A percentile compares a stretch with the other conserved stretches of the same genome.
phyloP scores from a whole-genome alignment of 2,888 invertebrate genomes.

The Erebia palarica region DNA sequence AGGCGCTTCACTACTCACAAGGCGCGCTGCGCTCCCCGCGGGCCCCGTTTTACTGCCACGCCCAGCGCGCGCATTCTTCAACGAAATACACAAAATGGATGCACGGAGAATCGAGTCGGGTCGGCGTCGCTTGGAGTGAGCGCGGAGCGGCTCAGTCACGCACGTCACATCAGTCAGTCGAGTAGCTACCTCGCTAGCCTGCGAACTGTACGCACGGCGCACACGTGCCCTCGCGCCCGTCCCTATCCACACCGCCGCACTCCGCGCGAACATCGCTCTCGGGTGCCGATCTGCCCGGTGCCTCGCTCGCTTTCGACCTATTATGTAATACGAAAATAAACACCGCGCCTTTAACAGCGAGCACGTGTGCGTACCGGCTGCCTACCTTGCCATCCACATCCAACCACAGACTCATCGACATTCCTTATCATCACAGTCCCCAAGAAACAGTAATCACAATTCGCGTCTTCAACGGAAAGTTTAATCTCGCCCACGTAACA shows the following conservation, averaged over 20 bases:
- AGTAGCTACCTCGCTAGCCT: slow-evolving; percentile 68
- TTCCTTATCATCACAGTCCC: slow-evolving; percentile 9
- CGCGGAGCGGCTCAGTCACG: slow-evolving; percentile 59
- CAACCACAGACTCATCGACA: slow-evolving; percentile 44
- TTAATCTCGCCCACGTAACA: slow-evolving; percentile 3
- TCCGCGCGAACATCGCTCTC: slow-evolving; percentile 45
- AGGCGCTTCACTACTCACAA: slow-evolving; percentile 40
- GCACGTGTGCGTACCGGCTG: slow-evolving; percentile 66
- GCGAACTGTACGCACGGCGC: slow-evolving; percentile 67
- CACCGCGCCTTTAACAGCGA: slow-evolving; percentile 58
- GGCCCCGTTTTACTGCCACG: slow-evolving; percentile 66
- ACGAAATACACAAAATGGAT: slow-evolving; percentile 72
- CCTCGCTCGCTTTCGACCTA: slow-evolving; percentile 49
- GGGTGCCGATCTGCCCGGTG: slow-evolving; percentile 40
- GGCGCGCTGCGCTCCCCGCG: slow-evolving; percentile 57
- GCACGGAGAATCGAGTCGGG: slow-evolving; percentile 63
- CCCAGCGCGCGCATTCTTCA: slow-evolving; percentile 74
- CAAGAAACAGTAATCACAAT: slow-evolving; percentile 3
- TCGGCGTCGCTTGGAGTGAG: slow-evolving; percentile 49
- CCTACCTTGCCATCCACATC: slow-evolving; percentile 41
- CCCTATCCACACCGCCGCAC: slow-evolving; percentile 56
- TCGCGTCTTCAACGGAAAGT: slow-evolving; percentile 14
- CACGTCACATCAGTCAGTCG: slow-evolving; percentile 66
- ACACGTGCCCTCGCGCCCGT: slow-evolving; percentile 64
- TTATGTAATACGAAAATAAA: slow-evolving; percentile 73